Evolutionary conservation across 1,140 invertebrate species (phyloP).

Genomic region (Pachyrhynchus sulphureomaculatus): DNA sequence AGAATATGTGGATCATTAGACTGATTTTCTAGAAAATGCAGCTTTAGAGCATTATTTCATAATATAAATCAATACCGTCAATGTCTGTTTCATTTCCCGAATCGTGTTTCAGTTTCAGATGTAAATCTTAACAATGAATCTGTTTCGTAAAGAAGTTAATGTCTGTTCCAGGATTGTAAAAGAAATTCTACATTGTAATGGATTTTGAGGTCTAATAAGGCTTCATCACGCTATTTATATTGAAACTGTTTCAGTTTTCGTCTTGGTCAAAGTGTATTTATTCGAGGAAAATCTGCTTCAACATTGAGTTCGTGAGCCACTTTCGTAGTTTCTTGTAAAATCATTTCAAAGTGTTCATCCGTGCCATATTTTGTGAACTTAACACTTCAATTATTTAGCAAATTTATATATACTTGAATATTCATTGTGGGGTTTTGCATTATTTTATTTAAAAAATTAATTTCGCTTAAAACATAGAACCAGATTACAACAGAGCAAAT

Average conservation of each 20-base stretch:
- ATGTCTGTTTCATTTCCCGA: neutral
- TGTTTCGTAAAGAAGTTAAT: neutral
- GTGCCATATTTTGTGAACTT: too few species aligned
- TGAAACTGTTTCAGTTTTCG: too few species aligned
- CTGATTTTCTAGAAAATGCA: constrained; percentile 1
- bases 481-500: neutral
- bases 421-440: too few species aligned
- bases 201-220: too few species aligned
- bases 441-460: too few species aligned
- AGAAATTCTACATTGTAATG: neutral
- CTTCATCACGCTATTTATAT: too few species aligned
- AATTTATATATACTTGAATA: too few species aligned
- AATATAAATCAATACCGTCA: constrained; percentile 2
- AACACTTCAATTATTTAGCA: too few species aligned
- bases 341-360: neutral
- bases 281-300: too few species aligned
- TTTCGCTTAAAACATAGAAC: neutral
- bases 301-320: too few species aligned
- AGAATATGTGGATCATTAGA: neutral
- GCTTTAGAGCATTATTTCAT: constrained; percentile 1
- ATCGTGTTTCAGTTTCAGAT: constrained; percentile 1
- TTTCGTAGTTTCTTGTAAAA: neutral
- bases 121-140: neutral
- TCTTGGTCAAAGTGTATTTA: too few species aligned
- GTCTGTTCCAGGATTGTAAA: neutral